These are phyloP conservation scores for Heteropelma amictum DNA, from an alignment of 2,888 invertebrate genomes.

Conservation along the genomic window DNA sequence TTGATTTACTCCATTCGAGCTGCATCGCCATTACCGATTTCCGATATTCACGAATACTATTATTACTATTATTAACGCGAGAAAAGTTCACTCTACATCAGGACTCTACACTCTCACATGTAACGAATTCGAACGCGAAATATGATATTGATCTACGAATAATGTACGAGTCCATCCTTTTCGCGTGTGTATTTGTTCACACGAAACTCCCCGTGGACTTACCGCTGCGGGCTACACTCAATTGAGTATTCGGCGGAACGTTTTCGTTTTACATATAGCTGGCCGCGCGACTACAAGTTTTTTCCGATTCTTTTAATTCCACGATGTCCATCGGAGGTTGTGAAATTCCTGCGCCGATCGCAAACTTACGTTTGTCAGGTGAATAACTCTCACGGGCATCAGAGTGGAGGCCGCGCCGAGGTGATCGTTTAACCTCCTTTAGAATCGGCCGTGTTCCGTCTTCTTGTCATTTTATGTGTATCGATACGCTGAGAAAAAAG, in stretches of 20 bases:
- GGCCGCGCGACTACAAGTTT: slow-evolving; percentile 18
- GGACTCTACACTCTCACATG: neutral
- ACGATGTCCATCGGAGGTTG: slow-evolving; percentile 10
- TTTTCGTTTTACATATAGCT: neutral
- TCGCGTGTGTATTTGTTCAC: neutral
- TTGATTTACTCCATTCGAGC: too few relatives aligned
- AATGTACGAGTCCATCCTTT: slow-evolving; percentile 37
- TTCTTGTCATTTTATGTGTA: too few relatives aligned
- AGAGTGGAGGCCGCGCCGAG: too few relatives aligned
- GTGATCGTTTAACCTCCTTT: too few relatives aligned
- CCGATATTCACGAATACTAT: too few relatives aligned
- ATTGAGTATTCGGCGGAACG: slow-evolving; percentile 52
- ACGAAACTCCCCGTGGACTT: slow-evolving; percentile 45
- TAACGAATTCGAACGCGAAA: slow-evolving; percentile 19
- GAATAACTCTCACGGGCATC: too few relatives aligned
- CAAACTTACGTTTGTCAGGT: too few relatives aligned
- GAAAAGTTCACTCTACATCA: neutral
- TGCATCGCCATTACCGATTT: too few relatives aligned
- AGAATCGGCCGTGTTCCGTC: too few relatives aligned
- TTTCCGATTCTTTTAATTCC: slow-evolving; percentile 19
- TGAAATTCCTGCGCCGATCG: too few relatives aligned
- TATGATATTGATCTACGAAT: slow-evolving; percentile 46
- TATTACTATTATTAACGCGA: too few relatives aligned
- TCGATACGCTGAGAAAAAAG: too few relatives aligned
- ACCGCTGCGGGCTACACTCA: slow-evolving; percentile 29